A percentile compares a stretch with the other conserved stretches of the same genome.
Conservation (phyloP, 2,888 invertebrate species). For the Acrocyrtus sp. region DNA sequence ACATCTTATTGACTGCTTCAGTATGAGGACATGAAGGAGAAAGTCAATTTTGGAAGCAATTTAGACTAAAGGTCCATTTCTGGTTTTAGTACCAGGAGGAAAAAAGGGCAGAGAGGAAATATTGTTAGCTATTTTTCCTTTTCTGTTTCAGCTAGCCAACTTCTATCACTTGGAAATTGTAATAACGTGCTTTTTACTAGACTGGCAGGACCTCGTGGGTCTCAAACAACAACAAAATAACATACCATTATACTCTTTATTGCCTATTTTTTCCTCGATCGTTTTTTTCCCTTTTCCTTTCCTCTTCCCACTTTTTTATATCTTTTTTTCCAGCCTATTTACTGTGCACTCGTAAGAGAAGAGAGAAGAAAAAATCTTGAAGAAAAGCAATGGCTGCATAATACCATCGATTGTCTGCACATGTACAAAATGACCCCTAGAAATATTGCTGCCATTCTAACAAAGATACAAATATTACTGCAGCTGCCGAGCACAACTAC, state of each 20-base stretch:
- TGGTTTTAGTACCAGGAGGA: constrained; percentile 52
- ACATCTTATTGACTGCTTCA: constrained; percentile 8
- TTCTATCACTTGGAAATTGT: not conserved
- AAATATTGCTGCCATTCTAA: too few species aligned
- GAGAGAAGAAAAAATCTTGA: constrained; percentile 15
- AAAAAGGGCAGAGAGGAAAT: not conserved
- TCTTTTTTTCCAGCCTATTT: constrained; percentile 9
- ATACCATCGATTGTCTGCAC: not conserved
- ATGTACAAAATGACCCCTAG: not conserved
- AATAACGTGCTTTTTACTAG: constrained; percentile 11
- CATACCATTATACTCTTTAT: constrained; percentile 44
- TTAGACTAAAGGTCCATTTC: constrained; percentile 60
- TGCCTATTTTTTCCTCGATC: constrained; percentile 49
- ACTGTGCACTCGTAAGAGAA: too few species aligned
- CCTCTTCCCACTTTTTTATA: constrained; percentile 5
- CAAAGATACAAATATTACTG: too few species aligned
- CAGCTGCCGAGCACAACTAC: too few species aligned
- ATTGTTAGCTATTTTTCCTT: not conserved
- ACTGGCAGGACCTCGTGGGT: constrained; percentile 29
- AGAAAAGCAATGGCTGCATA: constrained; percentile 3
- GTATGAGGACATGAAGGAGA: constrained; percentile 33
- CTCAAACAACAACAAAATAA: constrained; percentile 33
- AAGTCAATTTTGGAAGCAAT: constrained; percentile 60
- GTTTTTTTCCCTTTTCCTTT: constrained; percentile 17
- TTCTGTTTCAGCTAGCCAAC: not conserved